Base-by-base conservation (phyloP, 2,888 invertebrate genomes). In the Crematogaster levior region DNA sequence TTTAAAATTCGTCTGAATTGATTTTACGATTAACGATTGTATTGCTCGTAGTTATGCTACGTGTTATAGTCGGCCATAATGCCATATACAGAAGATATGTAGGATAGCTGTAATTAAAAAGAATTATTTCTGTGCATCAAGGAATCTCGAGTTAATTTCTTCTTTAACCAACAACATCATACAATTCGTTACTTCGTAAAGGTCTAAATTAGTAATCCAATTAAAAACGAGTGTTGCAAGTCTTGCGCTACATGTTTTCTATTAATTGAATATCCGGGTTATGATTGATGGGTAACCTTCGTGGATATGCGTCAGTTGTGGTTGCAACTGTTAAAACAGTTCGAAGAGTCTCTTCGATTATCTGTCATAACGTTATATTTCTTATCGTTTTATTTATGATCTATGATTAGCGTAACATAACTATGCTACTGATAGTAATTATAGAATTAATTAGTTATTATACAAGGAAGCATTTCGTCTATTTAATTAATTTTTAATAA, bases 251-350 rank as follows among this genome's bases (percentile, higher is more conserved):
- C 18, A 4, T 18, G 18, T 70, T 70, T 77, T 24, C 4, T 37
- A 53, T 68, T 70, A 70, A 72, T 72, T 79, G 34, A 56, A 66
- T 51, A 75, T 65, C 40, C 66, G n/a, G 27, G 0, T 75, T 75
- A 51, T 75, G 37, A 75, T 53, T 51, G 40, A 75, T 65, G 66
- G 5, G 15, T 40, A 12, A 53, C 24, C 24, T 75, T 75, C 51
- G 27, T 40, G n/a, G 51, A n/a, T 40, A 27, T 5, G 48, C n/a
- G 27, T 40, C 40, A 75, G 37, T 53, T 53, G 40, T 37, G n/a
- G 9, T 43, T 65, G 12, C 37, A 21, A 65, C 27, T 51, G n/a
- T 66, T 51, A 66, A 9, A 51, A 37, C 21, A 53, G 12, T 12
- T 74, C 37, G 15, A 53, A 66, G 40, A 51, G 48, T 48, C n/a